Percentiles rank a stretch among this genome's conserved stretches.
phyloP scores from a whole-genome alignment of 1,140 invertebrate species.

The Anastatus disparis region DNA sequence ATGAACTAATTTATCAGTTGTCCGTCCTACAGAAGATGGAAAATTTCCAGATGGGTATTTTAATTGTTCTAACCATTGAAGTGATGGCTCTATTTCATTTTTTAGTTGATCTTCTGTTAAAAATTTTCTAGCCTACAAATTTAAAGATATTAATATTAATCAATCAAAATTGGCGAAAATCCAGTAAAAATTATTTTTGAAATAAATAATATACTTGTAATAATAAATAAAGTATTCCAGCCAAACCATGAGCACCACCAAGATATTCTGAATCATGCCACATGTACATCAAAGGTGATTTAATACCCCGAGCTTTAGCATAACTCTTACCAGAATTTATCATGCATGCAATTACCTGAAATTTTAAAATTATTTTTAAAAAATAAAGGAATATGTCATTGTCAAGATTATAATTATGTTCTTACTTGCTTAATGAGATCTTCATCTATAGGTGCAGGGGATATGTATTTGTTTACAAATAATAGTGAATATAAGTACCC shows the following conservation, averaged over 20 bases:
- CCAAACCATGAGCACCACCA: slow-evolving; percentile 88
- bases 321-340: slow-evolving; percentile 75
- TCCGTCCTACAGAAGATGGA: slow-evolving; percentile 81
- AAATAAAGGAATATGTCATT: neutral
- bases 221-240: slow-evolving; percentile 85
- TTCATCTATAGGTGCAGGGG: slow-evolving; percentile 61
- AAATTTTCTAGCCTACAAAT: slow-evolving; percentile 67
- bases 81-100: slow-evolving; percentile 70
- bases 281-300: slow-evolving; percentile 80
- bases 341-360: slow-evolving; percentile 73
- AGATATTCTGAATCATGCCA: slow-evolving; percentile 92
- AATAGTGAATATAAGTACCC: slow-evolving; percentile 86
- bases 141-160: slow-evolving; percentile 26
- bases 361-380: slow-evolving; percentile 22
- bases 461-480: slow-evolving; percentile 75
- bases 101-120: slow-evolving; percentile 70
- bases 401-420: neutral
- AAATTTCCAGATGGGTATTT: slow-evolving; percentile 85
- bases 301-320: slow-evolving; percentile 62
- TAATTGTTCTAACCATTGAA: slow-evolving; percentile 73
- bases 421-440: slow-evolving; percentile 66
- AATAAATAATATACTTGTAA: slow-evolving; percentile 72
- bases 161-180: slow-evolving; percentile 30
- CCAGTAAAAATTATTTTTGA: slow-evolving; percentile 20
- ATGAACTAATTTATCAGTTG: slow-evolving; percentile 83